Evolutionary conservation across 2,888 invertebrate species (phyloP), one percentile per base, ranked within the genome.

Genomic region (Lasioglossum leucozonium): DNA sequence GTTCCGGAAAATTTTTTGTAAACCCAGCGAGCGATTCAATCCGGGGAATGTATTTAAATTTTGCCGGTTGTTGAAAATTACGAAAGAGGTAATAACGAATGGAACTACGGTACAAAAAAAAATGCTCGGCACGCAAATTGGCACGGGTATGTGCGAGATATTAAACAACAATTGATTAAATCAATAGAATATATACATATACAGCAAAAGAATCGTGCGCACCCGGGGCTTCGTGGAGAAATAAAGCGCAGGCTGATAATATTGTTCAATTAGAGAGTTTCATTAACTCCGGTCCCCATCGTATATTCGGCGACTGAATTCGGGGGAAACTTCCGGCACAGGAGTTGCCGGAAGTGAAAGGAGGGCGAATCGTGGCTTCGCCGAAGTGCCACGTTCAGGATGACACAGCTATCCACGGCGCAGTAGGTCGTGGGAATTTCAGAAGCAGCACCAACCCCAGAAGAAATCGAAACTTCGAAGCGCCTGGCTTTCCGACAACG

Each of bases 401-500:
- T 77, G 42, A 84, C 77, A 81, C 10, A n/a, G 34, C 55, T 55
- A 51, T 34, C 65, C 65, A 72, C 44, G 55, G 67, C 37, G 44
- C 34, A 72, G 62, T 16, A 11, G n/a, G 40, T 71, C 47, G 58
- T 62, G 44, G 69, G 44, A 85, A 86, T 82, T 82, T 85, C 74
- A 13, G 47, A 69, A 81, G 67, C n/a, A n/a, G n/a, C n/a, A n/a
- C 77, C 72, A 13, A 72, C 40, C n/a, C 37, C 22, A 30, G 58
- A 86, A 84, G 74, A 86, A 84, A 75, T 40, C 74, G 58, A 55
- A 81, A 86, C 72, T 84, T 75, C 58, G 16, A 42, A 84, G 69
- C 62, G 69, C 62, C 73, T 44, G 26, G 11, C n/a, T 47, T 34
- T 16, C 13, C n/a, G 26, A n/a, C 42, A 8, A n/a, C 30, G n/a